Base-by-base conservation (phyloP, 2,888 invertebrate species). In the Phytoseiulus persimilis region DNA sequence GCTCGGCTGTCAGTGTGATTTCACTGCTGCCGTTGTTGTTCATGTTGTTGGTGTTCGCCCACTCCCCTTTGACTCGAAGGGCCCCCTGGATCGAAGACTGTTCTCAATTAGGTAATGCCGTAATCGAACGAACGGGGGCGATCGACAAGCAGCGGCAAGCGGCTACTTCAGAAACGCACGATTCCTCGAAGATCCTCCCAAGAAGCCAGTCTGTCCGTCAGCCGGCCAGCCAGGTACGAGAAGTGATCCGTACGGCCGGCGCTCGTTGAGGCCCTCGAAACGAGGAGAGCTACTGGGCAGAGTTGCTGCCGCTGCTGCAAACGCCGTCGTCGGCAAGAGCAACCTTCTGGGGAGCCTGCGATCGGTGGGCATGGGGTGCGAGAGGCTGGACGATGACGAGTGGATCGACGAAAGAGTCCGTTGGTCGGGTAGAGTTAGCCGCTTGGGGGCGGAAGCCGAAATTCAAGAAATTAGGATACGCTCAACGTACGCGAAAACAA, bases 21-120 rank as follows among this genome's bases (percentile, higher is more conserved):
- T 65, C 18, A 9, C 9, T 39, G 39, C 9, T 39, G 39, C 39
- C 18, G 65, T 18, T 65, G 65, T 23, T 65, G 65, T 23, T 65
- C 11, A 6, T 65, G 65, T 23, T 65, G 65, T 65, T 65, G 65
- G 65, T 65, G 65, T 65, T 65, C 65, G 65, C 65, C 65, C 65
- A 65, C 65, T 65, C 65, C 65, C 65, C 65, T 6, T 65, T 65
- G 65, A 14, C 65, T 65, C 18, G 65, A 65, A 65, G 65, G 65
- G 65, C 65, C 65, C 65, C 65, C 65, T 65, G 65, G 65, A 65
- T 65, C 65, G 65, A 65, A 65, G 65, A 18, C 65, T 65, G 28
- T 65, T 65, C 65, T 65, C 65, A 65, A 65, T 65, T 65, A 65
- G 65, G 65, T 65, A 65, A 65, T 65, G 65, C 65, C 65, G 65